Conservation (phyloP, 2,113 vertebrate genomes). For the Prunella himalayana region DNA sequence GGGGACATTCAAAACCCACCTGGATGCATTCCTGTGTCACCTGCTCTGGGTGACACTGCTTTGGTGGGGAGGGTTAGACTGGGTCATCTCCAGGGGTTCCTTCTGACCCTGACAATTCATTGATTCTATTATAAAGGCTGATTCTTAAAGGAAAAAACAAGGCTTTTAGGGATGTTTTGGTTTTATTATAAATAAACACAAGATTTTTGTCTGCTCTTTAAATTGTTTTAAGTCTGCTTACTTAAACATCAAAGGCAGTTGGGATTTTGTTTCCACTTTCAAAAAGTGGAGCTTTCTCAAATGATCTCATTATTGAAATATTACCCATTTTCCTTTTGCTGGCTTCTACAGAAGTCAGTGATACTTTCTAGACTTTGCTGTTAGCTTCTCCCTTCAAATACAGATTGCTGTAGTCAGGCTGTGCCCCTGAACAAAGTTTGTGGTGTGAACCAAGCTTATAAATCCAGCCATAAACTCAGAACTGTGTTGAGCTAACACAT, state of each 20-base stretch:
- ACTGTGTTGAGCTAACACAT: neutral
- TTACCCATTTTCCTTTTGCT: neutral
- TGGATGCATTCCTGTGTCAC: neutral
- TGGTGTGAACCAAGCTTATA: neutral
- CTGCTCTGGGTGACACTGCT: neutral
- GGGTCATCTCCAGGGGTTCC: neutral
- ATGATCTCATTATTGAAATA: neutral
- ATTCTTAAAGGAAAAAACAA: neutral
- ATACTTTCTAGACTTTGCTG: neutral
- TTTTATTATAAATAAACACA: neutral
- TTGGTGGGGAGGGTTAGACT: neutral
- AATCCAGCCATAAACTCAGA: neutral
- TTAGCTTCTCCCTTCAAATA: neutral
- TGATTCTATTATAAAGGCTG: neutral
- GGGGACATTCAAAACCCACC: neutral
- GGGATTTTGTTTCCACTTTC: neutral
- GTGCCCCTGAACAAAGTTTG: neutral
- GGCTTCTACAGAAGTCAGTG: neutral
- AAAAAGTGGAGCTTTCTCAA: neutral
- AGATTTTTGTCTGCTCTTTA: neutral
- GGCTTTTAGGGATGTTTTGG: neutral
- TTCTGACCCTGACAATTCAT: neutral
- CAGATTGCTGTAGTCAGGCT: neutral
- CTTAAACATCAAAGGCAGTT: neutral
- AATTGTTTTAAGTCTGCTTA: neutral